Percentiles rank a stretch among this genome's conserved stretches.
Conservation (phyloP, 1,140 invertebrate genomes). For the Melipona quadrifasciata region DNA sequence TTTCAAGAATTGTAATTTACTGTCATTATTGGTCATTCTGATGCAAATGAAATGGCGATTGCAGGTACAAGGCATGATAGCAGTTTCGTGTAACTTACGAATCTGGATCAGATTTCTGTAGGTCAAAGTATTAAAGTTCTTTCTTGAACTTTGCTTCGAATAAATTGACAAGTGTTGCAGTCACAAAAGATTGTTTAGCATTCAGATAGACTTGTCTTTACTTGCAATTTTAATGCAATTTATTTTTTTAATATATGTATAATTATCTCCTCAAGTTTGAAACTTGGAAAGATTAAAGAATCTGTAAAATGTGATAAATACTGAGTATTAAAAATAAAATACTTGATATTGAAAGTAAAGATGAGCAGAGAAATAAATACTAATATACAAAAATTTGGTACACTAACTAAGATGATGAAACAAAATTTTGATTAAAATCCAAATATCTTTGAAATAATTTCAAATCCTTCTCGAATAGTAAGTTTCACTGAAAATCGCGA, state of each 20-base stretch:
- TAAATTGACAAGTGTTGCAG: background rate
- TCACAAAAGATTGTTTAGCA: background rate
- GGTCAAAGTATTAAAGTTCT: background rate
- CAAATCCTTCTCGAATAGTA: background rate
- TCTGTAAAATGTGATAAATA: too few species aligned
- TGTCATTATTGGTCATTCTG: background rate
- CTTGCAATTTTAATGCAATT: background rate
- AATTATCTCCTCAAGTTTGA: too few species aligned
- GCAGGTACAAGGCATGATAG: background rate
- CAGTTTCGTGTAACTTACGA: background rate
- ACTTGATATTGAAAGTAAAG: too few species aligned
- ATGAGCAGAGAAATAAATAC: too few species aligned
- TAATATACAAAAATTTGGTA: too few species aligned
- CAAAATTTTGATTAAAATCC: background rate
- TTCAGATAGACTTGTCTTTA: background rate
- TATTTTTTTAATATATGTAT: too few species aligned
- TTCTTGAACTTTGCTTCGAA: background rate
- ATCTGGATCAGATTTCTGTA: conserved; percentile 12
- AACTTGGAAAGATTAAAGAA: too few species aligned
- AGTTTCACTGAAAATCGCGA: background rate
- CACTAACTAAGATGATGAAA: background rate
- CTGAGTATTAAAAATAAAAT: too few species aligned
- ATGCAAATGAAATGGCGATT: background rate
- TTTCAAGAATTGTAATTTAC: background rate
- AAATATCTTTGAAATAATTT: background rate